Evolutionary conservation across 2,113 vertebrate species (phyloP), one percentile per base, ranked within the genome.

Genomic region (Sprattus sprattus): DNA sequence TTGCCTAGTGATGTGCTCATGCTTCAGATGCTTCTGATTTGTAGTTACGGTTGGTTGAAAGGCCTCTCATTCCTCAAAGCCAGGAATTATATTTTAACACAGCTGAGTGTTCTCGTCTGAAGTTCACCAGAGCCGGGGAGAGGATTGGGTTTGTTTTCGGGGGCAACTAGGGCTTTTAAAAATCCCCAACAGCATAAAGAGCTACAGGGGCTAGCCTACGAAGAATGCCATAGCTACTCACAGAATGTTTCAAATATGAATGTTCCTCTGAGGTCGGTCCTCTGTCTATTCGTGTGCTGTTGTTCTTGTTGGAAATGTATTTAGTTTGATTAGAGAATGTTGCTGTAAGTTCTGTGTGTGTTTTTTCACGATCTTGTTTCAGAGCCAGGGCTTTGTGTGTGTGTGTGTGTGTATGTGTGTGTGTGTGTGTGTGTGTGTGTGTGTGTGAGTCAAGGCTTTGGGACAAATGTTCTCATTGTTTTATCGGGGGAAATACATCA

Each of bases 61-160:
- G 64, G 64, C 71, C 54, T 15, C 71, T 78, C 71, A 78, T 78
- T 78, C 71, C 71, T 78, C 71, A 78, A 78, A 78, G 71, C 71
- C 32, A 39, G 32, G 32, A 78, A 78, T 78, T 78, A 78, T 78
- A 32, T 32, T 78, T 78, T 78, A 39, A 16, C 28, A 32, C 71
- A 78, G 71, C 71, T 1, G 71, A 78, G 71, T 39, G 71, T 78
- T 78, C 18, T 78, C 71, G 28, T 6, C 71, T 39, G 32, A 78
- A 39, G 25, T 11, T 75, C 67, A 75, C 25, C 67, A 10, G 71
- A 32, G 71, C 4, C 25, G 20, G 13, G 71, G 6, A 39, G 5
- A 32, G 71, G 28, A 28, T 8, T 71, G 28, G 11, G 28, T 39
- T 78, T 39, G 28, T 15, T 78, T 78, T 78, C n/a, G 10, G 20